Percentiles rank a stretch among this genome's conserved stretches.
phyloP scores from a whole-genome alignment of 2,888 invertebrate genomes.

The Calameuta pallipes region DNA sequence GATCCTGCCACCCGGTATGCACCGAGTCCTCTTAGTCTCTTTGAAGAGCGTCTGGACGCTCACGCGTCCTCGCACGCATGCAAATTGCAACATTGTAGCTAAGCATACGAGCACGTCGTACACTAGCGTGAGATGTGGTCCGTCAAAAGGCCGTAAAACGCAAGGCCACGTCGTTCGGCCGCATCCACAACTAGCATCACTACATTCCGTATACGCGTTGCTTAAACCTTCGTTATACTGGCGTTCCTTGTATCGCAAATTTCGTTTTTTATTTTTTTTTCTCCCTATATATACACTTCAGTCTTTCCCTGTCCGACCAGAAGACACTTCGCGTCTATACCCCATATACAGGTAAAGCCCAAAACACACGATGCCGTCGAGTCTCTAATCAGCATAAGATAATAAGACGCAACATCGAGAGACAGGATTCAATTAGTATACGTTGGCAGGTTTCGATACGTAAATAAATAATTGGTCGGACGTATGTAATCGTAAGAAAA shows the following conservation, averaged over 20 bases:
- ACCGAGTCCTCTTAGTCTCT: background rate
- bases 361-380: background rate
- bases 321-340: background rate
- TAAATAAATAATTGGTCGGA: background rate
- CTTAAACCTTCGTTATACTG: slow-evolving; percentile 15
- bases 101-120: slow-evolving; percentile 46
- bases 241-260: slow-evolving; percentile 14
- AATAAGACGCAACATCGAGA: background rate
- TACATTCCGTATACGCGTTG: slow-evolving; percentile 7
- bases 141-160: slow-evolving; percentile 55
- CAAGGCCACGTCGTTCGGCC: slow-evolving; percentile 32
- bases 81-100: slow-evolving; percentile 62
- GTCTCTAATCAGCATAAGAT: background rate
- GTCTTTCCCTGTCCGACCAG: background rate
- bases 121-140: slow-evolving; percentile 63
- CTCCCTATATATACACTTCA: background rate
- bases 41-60: background rate
- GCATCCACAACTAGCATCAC: background rate
- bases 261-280: background rate
- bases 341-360: background rate
- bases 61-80: slow-evolving; percentile 37
- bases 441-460: background rate
- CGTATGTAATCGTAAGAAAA: too few relatives aligned
- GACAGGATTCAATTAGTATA: background rate
- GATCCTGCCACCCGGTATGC: slow-evolving; percentile 7